Conservation (phyloP, 37 sponge, comb jelly and placozoan genomes). For the Haliclona indistincta region DNA sequence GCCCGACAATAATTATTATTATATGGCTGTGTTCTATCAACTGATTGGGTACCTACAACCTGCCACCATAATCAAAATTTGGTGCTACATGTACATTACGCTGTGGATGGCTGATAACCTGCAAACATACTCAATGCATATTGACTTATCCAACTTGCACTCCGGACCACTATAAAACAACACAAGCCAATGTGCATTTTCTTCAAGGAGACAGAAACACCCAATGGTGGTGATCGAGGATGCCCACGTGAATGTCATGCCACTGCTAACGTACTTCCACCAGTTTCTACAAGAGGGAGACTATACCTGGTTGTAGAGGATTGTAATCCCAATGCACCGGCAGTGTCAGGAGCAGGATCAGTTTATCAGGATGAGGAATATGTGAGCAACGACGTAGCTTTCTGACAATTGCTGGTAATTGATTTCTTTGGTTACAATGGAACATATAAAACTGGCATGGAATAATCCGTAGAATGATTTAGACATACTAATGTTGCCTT, state of each 20-base stretch:
- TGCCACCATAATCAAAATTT: constrained; percentile 58
- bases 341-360: constrained; percentile 8
- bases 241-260: constrained; percentile 38
- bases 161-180: constrained; percentile 2
- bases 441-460: no score
- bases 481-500: no score
- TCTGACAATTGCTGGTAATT: no score
- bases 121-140: constrained; percentile 18
- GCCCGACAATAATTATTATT: no score
- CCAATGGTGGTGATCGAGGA: constrained; percentile 73
- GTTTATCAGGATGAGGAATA: no score
- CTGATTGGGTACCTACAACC: constrained; percentile 46
- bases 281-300: constrained; percentile 45
- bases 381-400: no score
- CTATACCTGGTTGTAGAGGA: constrained; percentile 70
- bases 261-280: constrained; percentile 45
- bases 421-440: no score
- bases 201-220: constrained; percentile 40
- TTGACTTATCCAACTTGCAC: constrained; percentile 44
- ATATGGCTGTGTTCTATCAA: constrained; percentile 70
- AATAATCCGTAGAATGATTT: no score
- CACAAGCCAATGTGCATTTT: constrained; percentile 54
- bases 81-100: no score
- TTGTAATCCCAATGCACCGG: constrained; percentile 20
- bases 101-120: constrained; percentile 59